These are phyloP conservation scores for Rhagonycha fulva DNA, from an alignment of 2,888 invertebrate species.

Conservation along the genomic window DNA sequence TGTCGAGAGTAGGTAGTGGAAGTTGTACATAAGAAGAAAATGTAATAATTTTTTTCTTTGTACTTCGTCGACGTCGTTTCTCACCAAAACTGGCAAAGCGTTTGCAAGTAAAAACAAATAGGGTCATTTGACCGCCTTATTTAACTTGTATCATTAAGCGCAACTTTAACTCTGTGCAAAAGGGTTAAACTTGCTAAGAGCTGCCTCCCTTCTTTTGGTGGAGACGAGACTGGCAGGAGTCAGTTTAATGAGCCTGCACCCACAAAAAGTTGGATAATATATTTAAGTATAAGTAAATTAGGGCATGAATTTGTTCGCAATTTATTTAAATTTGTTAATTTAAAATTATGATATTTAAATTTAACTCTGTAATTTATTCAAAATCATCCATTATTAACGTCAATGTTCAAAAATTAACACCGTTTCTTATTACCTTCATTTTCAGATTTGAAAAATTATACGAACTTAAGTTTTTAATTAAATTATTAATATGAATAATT, in stretches of 20 bases:
- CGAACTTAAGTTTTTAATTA: background rate
- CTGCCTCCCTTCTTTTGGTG: background rate
- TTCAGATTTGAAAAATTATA: background rate
- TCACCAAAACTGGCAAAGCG: background rate
- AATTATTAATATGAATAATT: background rate
- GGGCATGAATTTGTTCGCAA: background rate
- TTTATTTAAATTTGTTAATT: background rate
- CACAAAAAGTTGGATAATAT: background rate
- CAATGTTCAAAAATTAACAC: background rate
- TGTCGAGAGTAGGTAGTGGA: background rate
- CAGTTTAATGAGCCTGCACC: background rate
- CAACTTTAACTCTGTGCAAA: background rate
- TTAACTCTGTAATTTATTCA: background rate
- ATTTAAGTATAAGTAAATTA: background rate
- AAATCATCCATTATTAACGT: background rate
- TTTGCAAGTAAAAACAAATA: background rate
- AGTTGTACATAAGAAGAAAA: background rate
- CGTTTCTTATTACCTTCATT: background rate
- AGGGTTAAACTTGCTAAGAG: background rate
- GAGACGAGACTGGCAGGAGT: background rate
- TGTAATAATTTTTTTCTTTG: background rate
- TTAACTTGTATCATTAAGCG: conserved; percentile 1
- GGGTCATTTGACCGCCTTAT: background rate
- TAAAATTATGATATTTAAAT: background rate
- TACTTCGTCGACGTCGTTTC: background rate